A percentile compares a stretch with the other conserved stretches of the same genome.
Evolutionary conservation across 2,888 invertebrate genomes (phyloP).

Genomic region (Ophioninae sp.): DNA sequence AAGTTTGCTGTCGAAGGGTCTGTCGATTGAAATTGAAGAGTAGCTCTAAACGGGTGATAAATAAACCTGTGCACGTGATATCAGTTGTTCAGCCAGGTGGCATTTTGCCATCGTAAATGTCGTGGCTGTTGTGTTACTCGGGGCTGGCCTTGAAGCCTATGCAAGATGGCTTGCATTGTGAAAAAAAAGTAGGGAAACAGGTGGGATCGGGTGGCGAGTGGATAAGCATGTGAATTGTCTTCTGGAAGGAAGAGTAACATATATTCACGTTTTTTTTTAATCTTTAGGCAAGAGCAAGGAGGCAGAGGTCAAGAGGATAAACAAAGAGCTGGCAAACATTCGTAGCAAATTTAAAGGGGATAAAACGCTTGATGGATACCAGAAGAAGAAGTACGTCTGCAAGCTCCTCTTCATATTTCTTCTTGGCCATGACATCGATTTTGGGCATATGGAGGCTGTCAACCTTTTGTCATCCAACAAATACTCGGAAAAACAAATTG

Average conservation of each 20-base stretch:
- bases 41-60: slow-evolving; percentile 29
- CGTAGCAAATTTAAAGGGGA: slow-evolving; percentile 99
- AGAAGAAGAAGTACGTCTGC: slow-evolving; percentile 99
- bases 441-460: slow-evolving; percentile 99
- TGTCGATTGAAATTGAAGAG: background rate
- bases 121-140: slow-evolving; percentile 53
- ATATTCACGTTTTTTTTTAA: slow-evolving; percentile 21
- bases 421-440: slow-evolving; percentile 99
- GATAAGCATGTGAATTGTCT: background rate
- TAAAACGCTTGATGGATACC: slow-evolving; percentile 99
- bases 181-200: background rate
- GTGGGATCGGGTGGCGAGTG: background rate
- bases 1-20: background rate
- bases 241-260: background rate
- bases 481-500: slow-evolving; percentile 99
- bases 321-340: slow-evolving; percentile 99
- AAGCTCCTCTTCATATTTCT: slow-evolving; percentile 99
- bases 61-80: slow-evolving; percentile 60
- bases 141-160: slow-evolving; percentile 41
- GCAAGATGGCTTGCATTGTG: background rate
- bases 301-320: slow-evolving; percentile 99
- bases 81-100: slow-evolving; percentile 72
- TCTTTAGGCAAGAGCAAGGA: slow-evolving; percentile 97
- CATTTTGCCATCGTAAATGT: slow-evolving; percentile 70
- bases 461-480: slow-evolving; percentile 99